Evolutionary conservation across 2,113 vertebrate species (phyloP), one percentile per base, ranked within the genome.

Genomic region (Neolamprologus ventralis): DNA sequence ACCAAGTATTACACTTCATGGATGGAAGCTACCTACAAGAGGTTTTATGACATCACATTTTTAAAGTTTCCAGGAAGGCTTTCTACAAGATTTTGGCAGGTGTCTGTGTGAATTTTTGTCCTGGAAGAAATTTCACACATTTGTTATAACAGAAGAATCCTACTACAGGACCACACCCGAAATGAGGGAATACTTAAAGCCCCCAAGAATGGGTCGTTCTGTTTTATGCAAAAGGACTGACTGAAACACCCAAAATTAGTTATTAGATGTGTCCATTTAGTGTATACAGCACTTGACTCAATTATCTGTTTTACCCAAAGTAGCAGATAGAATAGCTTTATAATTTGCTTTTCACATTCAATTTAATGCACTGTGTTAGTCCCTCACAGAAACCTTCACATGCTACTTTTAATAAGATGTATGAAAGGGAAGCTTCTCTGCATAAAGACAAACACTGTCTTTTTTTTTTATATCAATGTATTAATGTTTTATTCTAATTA

Each of bases 401-500:
- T 19, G 21, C 31, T 53, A 42, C 4, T 40, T 78, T 80, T 53
- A 31, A 33, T 83, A 45, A 37, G 28, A 51, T 3, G 5, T 37
- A n/a, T 63, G 19, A 81, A 60, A 79, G 4, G 3, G 21, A 71
- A 4, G 11, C 51, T 81, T 80, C 13, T 10, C 17, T 54, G 7
- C 88, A 60, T 82, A 80, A 94, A 92, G 42, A 95, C 86, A 86
- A 96, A 96, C 91, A 94, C 53, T 81, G 73, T 55, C 91, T 91
- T 96, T 95, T 58, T 31, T 91, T 91, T 95, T 95, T 95, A 97
- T 97, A 98, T 95, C 96, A 97, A 98, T 96, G 96, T 97, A 98
- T 98, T 97, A 97, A 98, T 97, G 96, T 97, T 99, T 98, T 98
- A 98, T 98, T 98, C 97, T 98, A 98, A 96, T 97, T 97, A 97